These are phyloP conservation scores for Tachysurus vachellii DNA, from an alignment of 2,113 vertebrate species.

Conservation along the genomic window DNA sequence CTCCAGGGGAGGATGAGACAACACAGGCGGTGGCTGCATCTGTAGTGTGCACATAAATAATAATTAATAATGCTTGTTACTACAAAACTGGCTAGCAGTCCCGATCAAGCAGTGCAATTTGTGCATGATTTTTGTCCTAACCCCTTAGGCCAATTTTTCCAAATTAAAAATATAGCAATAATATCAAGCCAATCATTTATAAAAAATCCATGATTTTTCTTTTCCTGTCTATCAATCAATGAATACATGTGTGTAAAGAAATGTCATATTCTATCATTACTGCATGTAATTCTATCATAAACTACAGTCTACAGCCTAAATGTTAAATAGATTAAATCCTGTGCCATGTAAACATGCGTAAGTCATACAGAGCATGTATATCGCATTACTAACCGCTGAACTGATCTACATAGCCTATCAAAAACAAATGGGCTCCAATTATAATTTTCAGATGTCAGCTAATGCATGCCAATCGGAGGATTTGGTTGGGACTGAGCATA, in stretches of 20 bases:
- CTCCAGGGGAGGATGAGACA: slow-evolving; percentile 92
- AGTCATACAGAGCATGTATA: slow-evolving; percentile 35
- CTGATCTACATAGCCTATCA: slow-evolving; percentile 40
- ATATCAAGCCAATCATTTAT: slow-evolving; percentile 11
- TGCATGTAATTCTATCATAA: slow-evolving; percentile 12
- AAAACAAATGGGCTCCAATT: slow-evolving; percentile 31
- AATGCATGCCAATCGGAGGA: slow-evolving; percentile 87
- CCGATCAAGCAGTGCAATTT: slow-evolving; percentile 85
- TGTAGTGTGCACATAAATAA: slow-evolving; percentile 83
- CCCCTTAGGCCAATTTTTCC: slow-evolving; percentile 62
- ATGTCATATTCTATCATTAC: slow-evolving; percentile 4
- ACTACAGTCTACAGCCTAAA: slow-evolving; percentile 22
- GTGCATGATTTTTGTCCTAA: slow-evolving; percentile 71
- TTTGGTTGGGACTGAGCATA: slow-evolving; percentile 96
- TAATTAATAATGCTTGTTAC: slow-evolving; percentile 82
- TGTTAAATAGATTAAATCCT: slow-evolving; percentile 26
- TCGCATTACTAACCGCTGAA: slow-evolving; percentile 26
- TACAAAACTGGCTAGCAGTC: slow-evolving; percentile 92
- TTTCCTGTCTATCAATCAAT: not conserved
- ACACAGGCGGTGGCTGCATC: slow-evolving; percentile 95
- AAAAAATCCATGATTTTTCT: not conserved
- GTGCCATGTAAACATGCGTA: slow-evolving; percentile 47
- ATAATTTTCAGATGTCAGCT: slow-evolving; percentile 53
- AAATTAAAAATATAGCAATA: slow-evolving; percentile 35
- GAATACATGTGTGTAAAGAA: not conserved